phyloP scores from a whole-genome alignment of 2,797 vertebrate species.

The Gymnoscopelus braueri region DNA sequence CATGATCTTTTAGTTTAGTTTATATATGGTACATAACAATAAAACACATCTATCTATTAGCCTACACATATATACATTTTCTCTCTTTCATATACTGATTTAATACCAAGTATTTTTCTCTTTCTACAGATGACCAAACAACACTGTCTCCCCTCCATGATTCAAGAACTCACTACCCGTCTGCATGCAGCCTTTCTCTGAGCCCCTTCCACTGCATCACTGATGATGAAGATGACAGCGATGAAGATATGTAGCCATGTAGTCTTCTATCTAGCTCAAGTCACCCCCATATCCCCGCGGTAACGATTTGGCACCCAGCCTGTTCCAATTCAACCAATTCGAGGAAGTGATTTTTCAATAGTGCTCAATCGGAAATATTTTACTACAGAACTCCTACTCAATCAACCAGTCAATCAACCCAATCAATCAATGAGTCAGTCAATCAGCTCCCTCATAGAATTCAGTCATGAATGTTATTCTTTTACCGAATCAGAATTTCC shows the following conservation, averaged over 20 bases:
- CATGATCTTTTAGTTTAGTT: too few species aligned
- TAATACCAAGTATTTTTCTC: slow-evolving; percentile 2
- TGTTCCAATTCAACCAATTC: slow-evolving; percentile 42
- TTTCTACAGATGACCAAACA: slow-evolving; percentile 67
- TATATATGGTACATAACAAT: too few species aligned
- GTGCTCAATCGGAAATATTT: slow-evolving; percentile 10
- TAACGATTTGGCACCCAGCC: slow-evolving; percentile 52
- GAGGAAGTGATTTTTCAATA: slow-evolving; percentile 11
- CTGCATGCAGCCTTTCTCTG: slow-evolving; percentile 77
- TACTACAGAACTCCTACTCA: slow-evolving; percentile 1
- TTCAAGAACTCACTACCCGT: slow-evolving; percentile 43
- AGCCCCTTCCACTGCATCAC: slow-evolving; percentile 49
- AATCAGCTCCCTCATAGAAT: background rate
- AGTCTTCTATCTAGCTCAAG: slow-evolving; percentile 62
- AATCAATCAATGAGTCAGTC: slow-evolving; percentile 16
- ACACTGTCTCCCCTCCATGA: slow-evolving; percentile 60
- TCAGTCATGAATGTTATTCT: slow-evolving; percentile 17
- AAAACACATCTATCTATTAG: too few species aligned
- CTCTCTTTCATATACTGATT: too few species aligned
- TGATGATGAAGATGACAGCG: slow-evolving; percentile 58
- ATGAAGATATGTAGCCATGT: slow-evolving; percentile 60
- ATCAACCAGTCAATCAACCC: slow-evolving; percentile 12
- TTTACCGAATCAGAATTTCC: slow-evolving; percentile 9
- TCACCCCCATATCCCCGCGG: slow-evolving; percentile 36
- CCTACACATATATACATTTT: too few species aligned